Percentiles rank a stretch among this genome's conserved stretches.
These are phyloP conservation scores for Oscheius sp. DNA, from an alignment of 2,888 invertebrate species.

Conservation along the genomic window DNA sequence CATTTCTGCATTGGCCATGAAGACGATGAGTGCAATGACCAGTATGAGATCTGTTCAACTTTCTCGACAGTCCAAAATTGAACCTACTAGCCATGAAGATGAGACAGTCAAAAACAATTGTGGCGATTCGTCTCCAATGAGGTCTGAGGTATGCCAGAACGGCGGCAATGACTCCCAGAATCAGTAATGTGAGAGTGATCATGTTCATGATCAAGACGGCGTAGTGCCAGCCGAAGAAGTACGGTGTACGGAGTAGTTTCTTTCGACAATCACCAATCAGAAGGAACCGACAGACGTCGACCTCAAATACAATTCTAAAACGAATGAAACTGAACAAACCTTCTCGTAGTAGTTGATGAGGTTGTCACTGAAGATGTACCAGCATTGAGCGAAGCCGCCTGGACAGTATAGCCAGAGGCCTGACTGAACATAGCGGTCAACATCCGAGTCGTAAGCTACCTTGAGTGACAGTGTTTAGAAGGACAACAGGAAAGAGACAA, in stretches of 20 bases:
- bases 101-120: slow-evolving; percentile 48
- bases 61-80: not conserved
- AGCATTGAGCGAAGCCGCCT: slow-evolving; percentile 55
- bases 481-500: not conserved
- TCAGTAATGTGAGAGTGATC: slow-evolving; percentile 53
- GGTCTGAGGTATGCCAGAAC: slow-evolving; percentile 58
- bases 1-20: slow-evolving; percentile 73
- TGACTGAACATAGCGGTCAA: slow-evolving; percentile 62
- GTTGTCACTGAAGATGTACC: slow-evolving; percentile 72
- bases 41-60: slow-evolving; percentile 56
- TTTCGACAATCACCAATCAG: slow-evolving; percentile 72
- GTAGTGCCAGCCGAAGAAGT: slow-evolving; percentile 73
- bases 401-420: slow-evolving; percentile 72
- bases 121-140: slow-evolving; percentile 35
- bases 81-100: slow-evolving; percentile 44
- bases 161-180: slow-evolving; percentile 49
- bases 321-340: slow-evolving; percentile 36
- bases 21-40: slow-evolving; percentile 65
- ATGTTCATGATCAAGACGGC: slow-evolving; percentile 67
- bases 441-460: slow-evolving; percentile 72
- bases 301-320: slow-evolving; percentile 38
- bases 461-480: slow-evolving; percentile 28
- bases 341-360: slow-evolving; percentile 72
- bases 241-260: slow-evolving; percentile 70
- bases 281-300: slow-evolving; percentile 71